Percentiles rank a stretch among this genome's conserved stretches.
These are phyloP conservation scores for Tolmerus cingulatus DNA, from an alignment of 2,888 invertebrate genomes.

Conservation along the genomic window DNA sequence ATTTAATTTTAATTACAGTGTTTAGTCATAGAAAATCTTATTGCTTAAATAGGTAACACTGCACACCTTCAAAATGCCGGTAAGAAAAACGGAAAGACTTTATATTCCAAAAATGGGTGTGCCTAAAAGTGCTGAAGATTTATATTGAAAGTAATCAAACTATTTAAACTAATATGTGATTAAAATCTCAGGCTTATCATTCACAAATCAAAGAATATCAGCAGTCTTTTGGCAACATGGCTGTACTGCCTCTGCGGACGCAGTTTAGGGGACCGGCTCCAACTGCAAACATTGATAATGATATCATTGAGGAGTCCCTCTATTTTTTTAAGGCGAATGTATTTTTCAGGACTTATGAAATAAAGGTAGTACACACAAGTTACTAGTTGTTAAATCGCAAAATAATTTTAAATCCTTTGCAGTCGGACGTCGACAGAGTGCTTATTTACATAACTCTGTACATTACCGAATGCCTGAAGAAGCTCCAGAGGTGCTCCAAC, in stretches of 20 bases:
- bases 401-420: constrained; percentile 55
- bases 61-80: neutral
- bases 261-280: constrained; percentile 94
- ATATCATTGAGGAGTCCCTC: constrained; percentile 97
- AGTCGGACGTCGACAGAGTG: constrained; percentile 96
- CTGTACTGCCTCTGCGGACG: constrained; percentile 89
- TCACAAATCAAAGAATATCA: constrained; percentile 82
- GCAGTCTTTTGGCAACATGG: constrained; percentile 88
- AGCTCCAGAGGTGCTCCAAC: constrained; percentile 88
- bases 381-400: neutral
- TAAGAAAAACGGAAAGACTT: neutral
- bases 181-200: constrained; percentile 84
- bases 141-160: neutral
- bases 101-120: neutral
- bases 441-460: constrained; percentile 97
- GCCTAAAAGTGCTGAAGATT: neutral
- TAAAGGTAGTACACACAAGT: constrained; percentile 58
- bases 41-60: neutral
- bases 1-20: neutral
- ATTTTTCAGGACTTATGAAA: constrained; percentile 98
- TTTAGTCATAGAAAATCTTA: neutral
- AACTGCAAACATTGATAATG: constrained; percentile 73
- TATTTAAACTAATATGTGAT: neutral
- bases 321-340: constrained; percentile 99
- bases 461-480: constrained; percentile 96